Base-by-base conservation (phyloP, 2,888 invertebrate species). In the Reticulitermes lucifugus region DNA sequence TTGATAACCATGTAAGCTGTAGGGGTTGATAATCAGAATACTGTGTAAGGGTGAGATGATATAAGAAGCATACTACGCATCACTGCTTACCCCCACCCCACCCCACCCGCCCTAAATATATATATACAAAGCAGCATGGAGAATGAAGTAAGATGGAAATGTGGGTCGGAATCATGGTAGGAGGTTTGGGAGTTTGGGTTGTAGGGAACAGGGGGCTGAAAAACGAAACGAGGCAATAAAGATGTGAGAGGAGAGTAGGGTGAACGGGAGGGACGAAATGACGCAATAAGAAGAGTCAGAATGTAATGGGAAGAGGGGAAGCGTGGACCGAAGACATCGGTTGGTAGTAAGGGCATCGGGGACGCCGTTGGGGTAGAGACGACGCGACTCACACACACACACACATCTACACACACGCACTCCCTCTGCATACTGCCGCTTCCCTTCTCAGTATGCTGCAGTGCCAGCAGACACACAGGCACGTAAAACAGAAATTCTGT, bases 241-340 rank as follows among this genome's bases (percentile, higher is more conserved):
- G 73, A 73, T 41, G 65, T 65, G 65, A 65, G n/a, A 73, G 12
- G 22, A 77, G 9, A 51, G n/a, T 35, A 41, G 73, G 73, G 73
- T 41, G 21, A 29, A 41, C 7, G 35, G 73, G 73, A 41, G 77
- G n/a, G 43, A n/a, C 46, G n/a, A 51, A 77, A 77, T 77, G 77
- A n/a, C 77, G 77, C 77, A 77, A 77, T 51, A 51, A 75, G 43
- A 75, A 41, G 73, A 73, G 73, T 73, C 41, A 73, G 73, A 73
- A 7, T 41, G 73, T 73, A 73, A 73, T 73, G 73, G 73, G 70
- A 14, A 18, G 6, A 21, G 9, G 73, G 14, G 35, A n/a, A 35
- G 22, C 5, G 65, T n/a, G n/a, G 65, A 14, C 6, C 65, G 25
- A 25, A 65, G n/a, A 25, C 25, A 65, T n/a, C n/a, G n/a, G 65